Conservation (phyloP, 2,888 invertebrate genomes). For the Bembecia ichneumoniformis region DNA sequence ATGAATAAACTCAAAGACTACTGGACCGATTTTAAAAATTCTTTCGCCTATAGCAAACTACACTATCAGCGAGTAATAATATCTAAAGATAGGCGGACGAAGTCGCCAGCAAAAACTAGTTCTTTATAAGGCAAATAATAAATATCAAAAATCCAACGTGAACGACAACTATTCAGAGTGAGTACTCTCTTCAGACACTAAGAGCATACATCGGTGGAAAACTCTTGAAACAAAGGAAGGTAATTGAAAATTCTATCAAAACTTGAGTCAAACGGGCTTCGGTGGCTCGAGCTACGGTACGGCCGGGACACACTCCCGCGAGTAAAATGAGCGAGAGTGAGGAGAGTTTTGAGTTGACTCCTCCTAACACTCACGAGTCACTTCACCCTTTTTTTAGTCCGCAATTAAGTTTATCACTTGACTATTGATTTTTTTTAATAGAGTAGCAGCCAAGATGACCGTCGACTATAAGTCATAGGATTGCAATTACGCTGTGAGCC, state of each 20-base stretch:
- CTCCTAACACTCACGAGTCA: neutral
- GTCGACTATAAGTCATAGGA: no score
- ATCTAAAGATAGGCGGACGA: no score
- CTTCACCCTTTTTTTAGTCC: neutral
- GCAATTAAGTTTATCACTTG: no score
- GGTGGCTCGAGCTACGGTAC: constrained; percentile 9
- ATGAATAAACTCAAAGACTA: no score
- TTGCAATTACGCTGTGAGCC: no score
- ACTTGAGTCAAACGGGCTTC: constrained; percentile 52
- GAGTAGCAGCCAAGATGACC: no score
- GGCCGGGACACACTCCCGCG: neutral
- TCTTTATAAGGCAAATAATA: no score
- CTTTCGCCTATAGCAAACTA: no score
- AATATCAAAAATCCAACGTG: neutral
- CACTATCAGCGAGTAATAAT: no score
- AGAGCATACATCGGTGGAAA: constrained; percentile 25
- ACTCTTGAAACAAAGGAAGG: constrained; percentile 66
- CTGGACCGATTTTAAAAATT: no score
- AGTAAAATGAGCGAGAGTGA: neutral
- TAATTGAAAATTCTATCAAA: constrained; percentile 73
- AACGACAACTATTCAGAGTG: constrained; percentile 10
- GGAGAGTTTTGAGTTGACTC: neutral
- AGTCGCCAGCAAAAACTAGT: no score
- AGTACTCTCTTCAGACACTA: constrained; percentile 5
- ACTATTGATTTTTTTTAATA: no score